phyloP scores from a whole-genome alignment of 2,113 vertebrate species.

The Mesembrinibis cayennensis region DNA sequence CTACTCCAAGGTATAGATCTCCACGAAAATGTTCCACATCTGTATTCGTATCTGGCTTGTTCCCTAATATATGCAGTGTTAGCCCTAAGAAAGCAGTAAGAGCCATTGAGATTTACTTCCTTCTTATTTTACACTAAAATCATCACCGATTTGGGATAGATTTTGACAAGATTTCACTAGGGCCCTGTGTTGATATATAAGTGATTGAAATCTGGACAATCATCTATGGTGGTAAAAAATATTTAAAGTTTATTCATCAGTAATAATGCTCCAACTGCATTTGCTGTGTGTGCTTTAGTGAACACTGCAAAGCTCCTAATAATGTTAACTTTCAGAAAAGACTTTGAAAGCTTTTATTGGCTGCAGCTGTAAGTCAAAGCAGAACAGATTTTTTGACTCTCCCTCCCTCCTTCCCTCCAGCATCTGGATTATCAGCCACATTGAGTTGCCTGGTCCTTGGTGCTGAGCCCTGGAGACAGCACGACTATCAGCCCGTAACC shows the following conservation, averaged over 20 bases:
- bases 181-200: background rate
- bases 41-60: background rate
- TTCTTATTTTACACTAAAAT: background rate
- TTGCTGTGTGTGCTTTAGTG: background rate
- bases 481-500: rapidly evolving
- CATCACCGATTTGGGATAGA: background rate
- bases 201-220: background rate
- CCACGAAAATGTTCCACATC: background rate
- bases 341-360: slow-evolving; percentile 57
- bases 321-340: slow-evolving; percentile 22
- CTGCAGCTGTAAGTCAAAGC: slow-evolving; percentile 43
- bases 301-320: background rate
- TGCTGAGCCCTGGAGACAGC: background rate
- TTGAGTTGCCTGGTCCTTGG: background rate
- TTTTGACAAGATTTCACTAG: background rate
- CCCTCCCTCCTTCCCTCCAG: background rate
- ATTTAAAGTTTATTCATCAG: background rate
- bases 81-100: background rate
- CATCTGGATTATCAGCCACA: background rate
- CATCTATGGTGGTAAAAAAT: background rate
- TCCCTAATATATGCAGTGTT: background rate
- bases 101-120: background rate
- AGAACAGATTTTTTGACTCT: background rate
- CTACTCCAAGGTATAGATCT: background rate
- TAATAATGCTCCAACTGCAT: background rate